These are phyloP conservation scores for Carabus problematicus DNA, from an alignment of 2,888 invertebrate species.

Conservation along the genomic window DNA sequence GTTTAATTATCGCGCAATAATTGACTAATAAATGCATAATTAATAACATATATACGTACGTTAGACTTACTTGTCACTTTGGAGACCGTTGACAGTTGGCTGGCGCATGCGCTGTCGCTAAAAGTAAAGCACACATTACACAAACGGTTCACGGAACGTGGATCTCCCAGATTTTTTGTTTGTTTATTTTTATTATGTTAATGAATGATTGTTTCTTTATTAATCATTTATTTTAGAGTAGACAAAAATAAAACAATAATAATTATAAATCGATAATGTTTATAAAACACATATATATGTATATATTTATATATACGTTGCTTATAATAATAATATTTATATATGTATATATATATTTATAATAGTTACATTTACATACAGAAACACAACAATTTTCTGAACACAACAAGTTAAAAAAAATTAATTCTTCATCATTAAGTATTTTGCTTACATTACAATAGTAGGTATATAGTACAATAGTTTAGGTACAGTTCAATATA, in stretches of 20 bases:
- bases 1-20: too few species aligned
- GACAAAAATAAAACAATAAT: constrained; percentile 62
- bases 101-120: too few species aligned
- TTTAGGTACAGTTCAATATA: constrained; percentile 48
- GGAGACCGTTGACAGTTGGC: too few species aligned
- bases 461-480: constrained; percentile 44
- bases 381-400: constrained; percentile 60
- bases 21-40: too few species aligned
- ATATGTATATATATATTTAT: constrained; percentile 49
- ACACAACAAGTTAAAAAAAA: constrained; percentile 60
- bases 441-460: constrained; percentile 17
- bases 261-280: constrained; percentile 48
- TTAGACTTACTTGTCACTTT: too few species aligned
- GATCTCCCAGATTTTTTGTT: too few species aligned
- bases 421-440: constrained; percentile 48
- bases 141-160: too few species aligned
- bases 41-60: too few species aligned
- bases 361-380: constrained; percentile 57
- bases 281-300: constrained; percentile 44
- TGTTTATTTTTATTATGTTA: not conserved
- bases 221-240: constrained; percentile 56
- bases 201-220: constrained; percentile 50
- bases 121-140: too few species aligned
- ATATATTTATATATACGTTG: constrained; percentile 20
- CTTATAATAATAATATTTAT: constrained; percentile 53